A percentile compares a stretch with the other conserved stretches of the same genome.
Evolutionary conservation across 2,888 invertebrate species (phyloP).

Genomic region (Leuctra nigra): DNA sequence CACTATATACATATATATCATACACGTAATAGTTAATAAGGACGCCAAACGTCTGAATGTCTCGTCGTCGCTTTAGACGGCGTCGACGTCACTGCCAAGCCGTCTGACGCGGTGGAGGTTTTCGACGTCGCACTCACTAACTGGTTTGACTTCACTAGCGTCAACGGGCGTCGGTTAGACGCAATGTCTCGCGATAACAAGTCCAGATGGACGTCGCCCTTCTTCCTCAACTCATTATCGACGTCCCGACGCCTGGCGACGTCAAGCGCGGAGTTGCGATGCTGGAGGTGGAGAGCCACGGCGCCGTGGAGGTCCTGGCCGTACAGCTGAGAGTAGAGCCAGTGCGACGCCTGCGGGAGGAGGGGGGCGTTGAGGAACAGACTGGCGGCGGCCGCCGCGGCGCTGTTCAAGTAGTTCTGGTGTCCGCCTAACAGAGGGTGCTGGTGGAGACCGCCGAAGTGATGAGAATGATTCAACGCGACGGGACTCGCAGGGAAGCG

Average conservation of each 20-base stretch:
- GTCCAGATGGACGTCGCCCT: constrained; percentile 7
- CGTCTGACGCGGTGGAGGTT: constrained; percentile 26
- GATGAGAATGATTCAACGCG: constrained; percentile 40
- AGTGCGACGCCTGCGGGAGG: constrained; percentile 68
- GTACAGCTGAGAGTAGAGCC: constrained; percentile 71
- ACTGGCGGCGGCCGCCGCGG: constrained; percentile 61
- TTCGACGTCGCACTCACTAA: constrained; percentile 13
- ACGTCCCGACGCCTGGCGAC: constrained; percentile 30
- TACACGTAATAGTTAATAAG: constrained; percentile 47
- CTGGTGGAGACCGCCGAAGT: constrained; percentile 46
- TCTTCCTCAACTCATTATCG: constrained; percentile 4
- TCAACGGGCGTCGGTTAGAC: constrained; percentile 4
- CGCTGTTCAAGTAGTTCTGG: constrained; percentile 42
- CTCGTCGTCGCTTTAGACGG: constrained; percentile 36
- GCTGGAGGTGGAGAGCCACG: constrained; percentile 28
- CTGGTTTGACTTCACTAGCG: constrained; percentile 15
- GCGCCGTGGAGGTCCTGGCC: constrained; percentile 28
- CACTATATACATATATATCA: too few relatives aligned
- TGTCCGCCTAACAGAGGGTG: constrained; percentile 32
- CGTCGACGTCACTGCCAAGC: constrained; percentile 25
- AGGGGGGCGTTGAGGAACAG: constrained; percentile 68
- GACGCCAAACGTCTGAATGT: constrained; percentile 71
- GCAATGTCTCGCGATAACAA: not conserved
- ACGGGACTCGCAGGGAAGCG: constrained; percentile 28
- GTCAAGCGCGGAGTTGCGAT: constrained; percentile 19